phyloP scores from a whole-genome alignment of 2,113 vertebrate genomes.

The Myocastor coypus region DNA sequence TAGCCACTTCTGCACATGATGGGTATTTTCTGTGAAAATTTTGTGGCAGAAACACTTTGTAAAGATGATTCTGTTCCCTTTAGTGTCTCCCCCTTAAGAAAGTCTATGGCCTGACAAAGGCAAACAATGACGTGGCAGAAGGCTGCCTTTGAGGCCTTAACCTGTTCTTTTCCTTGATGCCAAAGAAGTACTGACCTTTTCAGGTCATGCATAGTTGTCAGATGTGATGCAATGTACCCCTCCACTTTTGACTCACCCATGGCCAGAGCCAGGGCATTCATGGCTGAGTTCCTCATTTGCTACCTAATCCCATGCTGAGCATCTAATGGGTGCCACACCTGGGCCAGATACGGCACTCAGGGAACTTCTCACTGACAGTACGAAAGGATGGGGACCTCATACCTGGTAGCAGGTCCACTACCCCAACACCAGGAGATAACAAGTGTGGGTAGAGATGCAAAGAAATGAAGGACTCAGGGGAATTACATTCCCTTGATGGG shows the following conservation, averaged over 20 bases:
- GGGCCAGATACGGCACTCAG: background rate
- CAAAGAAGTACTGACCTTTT: background rate
- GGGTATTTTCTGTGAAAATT: background rate
- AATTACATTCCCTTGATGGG: background rate
- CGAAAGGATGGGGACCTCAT: background rate
- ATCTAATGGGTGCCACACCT: background rate
- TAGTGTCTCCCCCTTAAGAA: no score
- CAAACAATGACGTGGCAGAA: background rate
- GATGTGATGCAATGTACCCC: background rate
- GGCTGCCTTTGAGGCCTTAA: background rate
- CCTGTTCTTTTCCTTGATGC: background rate
- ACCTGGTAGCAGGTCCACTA: no score
- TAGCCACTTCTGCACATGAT: background rate
- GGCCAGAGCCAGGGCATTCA: background rate
- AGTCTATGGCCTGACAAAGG: background rate
- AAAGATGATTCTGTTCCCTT: background rate
- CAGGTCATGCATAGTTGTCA: background rate
- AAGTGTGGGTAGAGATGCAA: background rate
- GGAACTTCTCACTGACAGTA: no score
- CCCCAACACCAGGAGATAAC: background rate
- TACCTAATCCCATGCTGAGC: background rate
- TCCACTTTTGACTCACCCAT: background rate
- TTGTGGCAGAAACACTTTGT: background rate
- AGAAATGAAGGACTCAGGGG: background rate
- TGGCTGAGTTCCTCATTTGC: background rate